Conservation (phyloP, 1,140 invertebrate genomes). For the Oreohelix idahoensis region DNA sequence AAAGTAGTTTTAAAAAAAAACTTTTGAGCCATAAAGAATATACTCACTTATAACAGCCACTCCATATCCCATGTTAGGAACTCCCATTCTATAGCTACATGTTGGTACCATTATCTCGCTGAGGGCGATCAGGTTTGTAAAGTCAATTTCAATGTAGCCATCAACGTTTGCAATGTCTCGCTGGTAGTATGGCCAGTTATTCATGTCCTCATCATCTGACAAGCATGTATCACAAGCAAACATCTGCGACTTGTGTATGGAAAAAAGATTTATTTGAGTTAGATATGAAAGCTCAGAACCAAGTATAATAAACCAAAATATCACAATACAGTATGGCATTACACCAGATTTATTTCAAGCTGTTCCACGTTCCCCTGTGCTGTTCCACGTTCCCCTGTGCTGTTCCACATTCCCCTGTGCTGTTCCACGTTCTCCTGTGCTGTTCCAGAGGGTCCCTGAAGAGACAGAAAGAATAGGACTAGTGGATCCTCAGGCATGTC, state of each 20-base stretch:
- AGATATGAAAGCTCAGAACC: too few relatives aligned
- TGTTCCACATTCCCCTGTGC: too few relatives aligned
- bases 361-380: too few relatives aligned
- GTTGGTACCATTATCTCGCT: constrained; percentile 90
- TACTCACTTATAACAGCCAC: constrained; percentile 84
- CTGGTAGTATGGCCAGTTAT: constrained; percentile 58
- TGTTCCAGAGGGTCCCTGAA: too few relatives aligned
- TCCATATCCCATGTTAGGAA: constrained; percentile 86
- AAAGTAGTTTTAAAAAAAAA: too few relatives aligned
- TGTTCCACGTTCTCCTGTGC: too few relatives aligned
- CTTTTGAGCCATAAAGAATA: not conserved
- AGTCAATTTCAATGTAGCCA: constrained; percentile 52
- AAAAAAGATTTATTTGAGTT: not conserved
- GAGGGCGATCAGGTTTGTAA: constrained; percentile 50
- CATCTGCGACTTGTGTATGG: constrained; percentile 50
- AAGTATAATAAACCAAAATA: constrained; percentile 10
- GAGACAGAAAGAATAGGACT: too few relatives aligned
- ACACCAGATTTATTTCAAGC: too few relatives aligned
- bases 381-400: too few relatives aligned
- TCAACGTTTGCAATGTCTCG: constrained; percentile 51
- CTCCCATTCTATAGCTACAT: constrained; percentile 95
- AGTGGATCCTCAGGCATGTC: too few relatives aligned
- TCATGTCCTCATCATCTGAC: constrained; percentile 54
- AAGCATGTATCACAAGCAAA: constrained; percentile 64
- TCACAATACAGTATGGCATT: too few relatives aligned